Percentiles rank a stretch among this genome's conserved stretches.
Conservation (phyloP, 2,888 invertebrate species). For the Idaea biselata region DNA sequence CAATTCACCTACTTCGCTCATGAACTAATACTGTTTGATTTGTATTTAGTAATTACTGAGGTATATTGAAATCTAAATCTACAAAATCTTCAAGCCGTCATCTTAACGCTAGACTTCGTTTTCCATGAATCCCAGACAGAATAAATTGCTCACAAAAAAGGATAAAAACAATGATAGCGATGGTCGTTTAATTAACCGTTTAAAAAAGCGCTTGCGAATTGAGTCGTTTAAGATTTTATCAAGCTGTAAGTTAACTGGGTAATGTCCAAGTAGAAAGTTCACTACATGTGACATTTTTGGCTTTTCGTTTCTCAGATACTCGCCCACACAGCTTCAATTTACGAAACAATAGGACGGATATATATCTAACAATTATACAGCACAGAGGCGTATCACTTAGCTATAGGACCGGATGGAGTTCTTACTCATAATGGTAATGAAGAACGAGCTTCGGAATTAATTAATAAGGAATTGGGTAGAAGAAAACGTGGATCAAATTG, state of each 20-base stretch:
- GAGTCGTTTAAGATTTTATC: constrained; percentile 28
- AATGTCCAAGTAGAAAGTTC: constrained; percentile 42
- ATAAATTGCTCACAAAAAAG: constrained; percentile 7
- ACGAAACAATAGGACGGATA: constrained; percentile 43
- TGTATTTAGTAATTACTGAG: too few species aligned
- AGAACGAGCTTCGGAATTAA: neutral
- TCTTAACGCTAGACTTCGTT: too few species aligned
- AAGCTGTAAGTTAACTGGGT: constrained; percentile 36
- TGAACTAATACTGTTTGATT: too few species aligned
- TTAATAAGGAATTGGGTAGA: neutral
- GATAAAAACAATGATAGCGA: neutral
- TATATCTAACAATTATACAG: constrained; percentile 31
- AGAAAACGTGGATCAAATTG: neutral
- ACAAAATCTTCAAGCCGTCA: too few species aligned
- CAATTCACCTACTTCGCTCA: too few species aligned
- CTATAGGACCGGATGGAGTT: neutral
- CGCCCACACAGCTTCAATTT: constrained; percentile 45
- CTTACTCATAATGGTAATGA: neutral
- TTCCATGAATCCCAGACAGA: constrained; percentile 7
- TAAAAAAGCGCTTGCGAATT: neutral
- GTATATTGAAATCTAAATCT: too few species aligned
- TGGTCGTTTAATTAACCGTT: neutral
- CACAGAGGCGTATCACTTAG: neutral
- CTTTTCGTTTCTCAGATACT: constrained; percentile 37
- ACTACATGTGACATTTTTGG: constrained; percentile 32